Evolutionary conservation across 30 jellyfish, hydroid and myxozoan genomes (phyloP).

Genomic region (Aurelia aurita complex sp. Pacific): DNA sequence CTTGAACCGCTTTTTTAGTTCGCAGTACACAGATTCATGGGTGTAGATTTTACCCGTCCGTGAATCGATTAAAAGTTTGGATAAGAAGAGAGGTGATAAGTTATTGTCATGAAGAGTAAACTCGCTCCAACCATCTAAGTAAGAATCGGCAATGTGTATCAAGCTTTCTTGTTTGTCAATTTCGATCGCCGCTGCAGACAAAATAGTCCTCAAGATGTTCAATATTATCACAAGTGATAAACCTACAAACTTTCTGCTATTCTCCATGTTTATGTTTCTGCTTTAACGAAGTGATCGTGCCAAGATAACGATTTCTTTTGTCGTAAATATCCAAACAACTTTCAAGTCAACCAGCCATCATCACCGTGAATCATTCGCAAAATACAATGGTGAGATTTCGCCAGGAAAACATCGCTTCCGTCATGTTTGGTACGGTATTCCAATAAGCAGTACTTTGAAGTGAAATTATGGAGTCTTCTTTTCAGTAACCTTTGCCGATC

Average conservation of each 20-base stretch:
- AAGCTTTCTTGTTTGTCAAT: slow-evolving; percentile 8
- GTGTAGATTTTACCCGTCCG: slow-evolving; percentile 20
- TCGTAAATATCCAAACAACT: slow-evolving; percentile 41
- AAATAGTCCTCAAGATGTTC: not conserved
- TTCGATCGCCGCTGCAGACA: slow-evolving; percentile 10
- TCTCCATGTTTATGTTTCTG: slow-evolving; percentile 32
- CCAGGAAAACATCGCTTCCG: slow-evolving; percentile 40
- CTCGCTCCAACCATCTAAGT: slow-evolving; percentile 47
- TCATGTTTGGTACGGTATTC: not conserved
- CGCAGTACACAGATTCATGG: slow-evolving; percentile 36
- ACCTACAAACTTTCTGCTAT: not conserved
- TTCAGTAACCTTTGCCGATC: not conserved
- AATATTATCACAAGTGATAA: not conserved
- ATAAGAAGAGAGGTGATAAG: slow-evolving; percentile 33
- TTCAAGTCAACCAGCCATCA: slow-evolving; percentile 60
- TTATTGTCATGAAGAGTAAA: slow-evolving; percentile 12
- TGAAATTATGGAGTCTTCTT: no score
- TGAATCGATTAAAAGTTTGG: slow-evolving; percentile 33
- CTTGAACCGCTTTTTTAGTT: not conserved
- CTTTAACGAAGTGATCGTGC: slow-evolving; percentile 10
- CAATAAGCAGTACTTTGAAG: no score
- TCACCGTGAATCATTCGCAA: slow-evolving; percentile 49
- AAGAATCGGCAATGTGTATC: slow-evolving; percentile 27
- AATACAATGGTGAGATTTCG: slow-evolving; percentile 13
- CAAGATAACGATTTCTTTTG: slow-evolving; percentile 48